phyloP scores from a whole-genome alignment of 2,797 vertebrate species.

The Microcaecilia unicolor region DNA sequence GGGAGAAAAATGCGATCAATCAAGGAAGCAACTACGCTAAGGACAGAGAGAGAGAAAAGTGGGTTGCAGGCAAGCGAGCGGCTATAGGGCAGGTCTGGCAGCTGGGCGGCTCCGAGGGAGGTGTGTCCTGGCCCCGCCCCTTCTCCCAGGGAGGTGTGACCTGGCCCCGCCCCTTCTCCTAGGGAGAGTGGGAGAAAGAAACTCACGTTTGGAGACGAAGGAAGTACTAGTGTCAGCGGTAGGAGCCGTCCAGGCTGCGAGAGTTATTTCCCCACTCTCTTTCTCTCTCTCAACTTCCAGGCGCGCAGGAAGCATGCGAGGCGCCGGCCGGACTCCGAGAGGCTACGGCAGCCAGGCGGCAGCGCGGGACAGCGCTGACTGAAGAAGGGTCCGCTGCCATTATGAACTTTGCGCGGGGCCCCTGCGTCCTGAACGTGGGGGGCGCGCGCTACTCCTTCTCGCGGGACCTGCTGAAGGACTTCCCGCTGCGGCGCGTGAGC shows the following conservation, averaged over 20 bases:
- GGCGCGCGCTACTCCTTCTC: conserved; percentile 91
- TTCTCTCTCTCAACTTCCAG: too few relatives aligned
- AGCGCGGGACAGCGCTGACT: neutral
- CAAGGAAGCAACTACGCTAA: too few relatives aligned
- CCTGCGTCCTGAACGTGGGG: conserved; percentile 86
- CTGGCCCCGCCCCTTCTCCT: too few relatives aligned
- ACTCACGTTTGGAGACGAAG: too few relatives aligned
- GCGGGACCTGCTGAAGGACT: conserved; percentile 89
- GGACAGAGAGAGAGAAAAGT: too few relatives aligned
- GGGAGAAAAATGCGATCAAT: too few relatives aligned
- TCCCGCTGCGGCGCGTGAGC: conserved; percentile 88
- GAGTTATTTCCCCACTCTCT: neutral
- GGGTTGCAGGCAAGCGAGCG: too few relatives aligned
- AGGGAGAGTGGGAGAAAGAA: too few relatives aligned
- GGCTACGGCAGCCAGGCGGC: conserved; percentile 4
- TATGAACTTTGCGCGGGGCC: conserved; percentile 45
- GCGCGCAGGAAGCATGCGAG: neutral
- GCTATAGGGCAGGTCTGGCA: too few relatives aligned
- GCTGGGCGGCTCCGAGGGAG: neutral
- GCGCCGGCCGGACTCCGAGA: neutral
- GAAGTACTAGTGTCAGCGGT: neutral
- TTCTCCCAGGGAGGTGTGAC: too few relatives aligned
- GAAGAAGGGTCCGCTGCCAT: conserved; percentile 20
- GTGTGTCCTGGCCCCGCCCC: neutral
- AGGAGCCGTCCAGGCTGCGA: neutral